Evolutionary conservation across 2,113 vertebrate species (phyloP).

Genomic region (Helogale parvula): DNA sequence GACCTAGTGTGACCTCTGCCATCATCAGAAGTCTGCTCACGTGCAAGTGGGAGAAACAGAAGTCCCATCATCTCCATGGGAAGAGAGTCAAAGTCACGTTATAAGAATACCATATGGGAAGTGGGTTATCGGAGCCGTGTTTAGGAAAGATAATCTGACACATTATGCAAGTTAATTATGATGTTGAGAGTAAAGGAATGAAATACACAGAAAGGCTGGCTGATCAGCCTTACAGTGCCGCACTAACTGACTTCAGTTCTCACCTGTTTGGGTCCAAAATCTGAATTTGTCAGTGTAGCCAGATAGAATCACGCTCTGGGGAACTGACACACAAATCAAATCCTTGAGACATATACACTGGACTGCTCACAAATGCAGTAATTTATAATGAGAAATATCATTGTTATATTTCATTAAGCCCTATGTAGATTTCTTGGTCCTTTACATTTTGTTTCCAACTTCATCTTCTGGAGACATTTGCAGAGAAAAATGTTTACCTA

Average conservation of each 20-base stretch:
- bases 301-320: background rate
- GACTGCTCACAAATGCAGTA: background rate
- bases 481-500: background rate
- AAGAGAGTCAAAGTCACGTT: background rate
- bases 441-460: background rate
- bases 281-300: background rate
- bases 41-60: background rate
- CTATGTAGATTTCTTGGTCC: background rate
- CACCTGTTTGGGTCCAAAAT: background rate
- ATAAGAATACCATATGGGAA: background rate
- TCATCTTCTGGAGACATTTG: slow-evolving; percentile 2
- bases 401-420: background rate
- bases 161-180: background rate
- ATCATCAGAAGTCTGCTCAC: background rate
- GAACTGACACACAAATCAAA: background rate
- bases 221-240: background rate
- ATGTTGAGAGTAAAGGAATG: background rate
- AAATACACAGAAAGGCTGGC: background rate
- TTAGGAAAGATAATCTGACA: background rate
- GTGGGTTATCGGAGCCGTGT: background rate
- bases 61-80: background rate
- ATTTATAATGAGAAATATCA: background rate
- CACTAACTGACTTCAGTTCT: background rate
- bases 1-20: background rate
- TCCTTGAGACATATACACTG: background rate